phyloP scores from a whole-genome alignment of 1,140 invertebrate genomes.

The Aphelinus atriplicis region DNA sequence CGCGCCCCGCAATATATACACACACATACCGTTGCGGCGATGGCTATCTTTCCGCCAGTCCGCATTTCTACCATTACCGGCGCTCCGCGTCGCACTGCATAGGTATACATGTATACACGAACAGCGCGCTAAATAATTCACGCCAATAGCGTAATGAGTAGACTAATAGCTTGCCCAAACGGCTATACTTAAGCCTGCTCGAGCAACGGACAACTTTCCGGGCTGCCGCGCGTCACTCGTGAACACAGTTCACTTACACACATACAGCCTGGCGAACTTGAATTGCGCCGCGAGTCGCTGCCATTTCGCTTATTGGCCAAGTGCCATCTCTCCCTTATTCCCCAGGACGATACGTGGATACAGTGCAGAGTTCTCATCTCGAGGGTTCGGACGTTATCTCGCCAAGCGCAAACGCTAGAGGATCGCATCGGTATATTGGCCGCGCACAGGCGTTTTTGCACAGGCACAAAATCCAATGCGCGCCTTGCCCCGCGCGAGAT shows the following conservation, averaged over 20 bases:
- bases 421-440: no score
- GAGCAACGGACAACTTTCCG: conserved; percentile 9
- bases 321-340: no score
- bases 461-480: no score
- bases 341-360: no score
- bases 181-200: not conserved
- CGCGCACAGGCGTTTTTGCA: no score
- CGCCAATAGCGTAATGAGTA: conserved; percentile 7
- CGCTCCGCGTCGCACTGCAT: not conserved
- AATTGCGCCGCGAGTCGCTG: not conserved
- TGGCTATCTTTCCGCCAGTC: conserved; percentile 7
- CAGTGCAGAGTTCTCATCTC: no score
- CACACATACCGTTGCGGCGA: not conserved
- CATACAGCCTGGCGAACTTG: not conserved
- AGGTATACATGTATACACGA: not conserved
- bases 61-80: not conserved
- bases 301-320: no score
- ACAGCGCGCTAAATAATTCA: conserved; percentile 18
- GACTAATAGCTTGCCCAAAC: not conserved
- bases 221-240: not conserved
- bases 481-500: no score
- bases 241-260: not conserved
- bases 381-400: no score
- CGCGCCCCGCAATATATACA: not conserved
- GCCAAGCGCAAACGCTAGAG: no score